Evolutionary conservation across 1,140 invertebrate species (phyloP).

Genomic region (Lepidotrigona ventralis): DNA sequence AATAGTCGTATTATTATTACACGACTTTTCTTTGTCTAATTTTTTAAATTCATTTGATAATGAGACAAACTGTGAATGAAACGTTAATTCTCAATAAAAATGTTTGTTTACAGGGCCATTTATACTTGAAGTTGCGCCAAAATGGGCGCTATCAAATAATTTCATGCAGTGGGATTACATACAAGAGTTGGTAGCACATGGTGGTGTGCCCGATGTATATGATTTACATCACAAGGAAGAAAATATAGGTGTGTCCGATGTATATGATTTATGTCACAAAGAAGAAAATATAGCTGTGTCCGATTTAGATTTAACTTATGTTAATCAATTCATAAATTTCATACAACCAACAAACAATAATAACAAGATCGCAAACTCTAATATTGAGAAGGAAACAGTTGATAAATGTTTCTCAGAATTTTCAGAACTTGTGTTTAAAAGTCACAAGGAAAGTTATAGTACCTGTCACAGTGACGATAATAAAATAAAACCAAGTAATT

Average conservation of each 20-base stretch:
- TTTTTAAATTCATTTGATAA: neutral
- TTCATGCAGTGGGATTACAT: slow-evolving; percentile 65
- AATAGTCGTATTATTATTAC: slow-evolving; percentile 14
- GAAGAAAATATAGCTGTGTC: slow-evolving; percentile 42
- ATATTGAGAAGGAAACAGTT: slow-evolving; percentile 19
- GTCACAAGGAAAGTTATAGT: slow-evolving; percentile 36
- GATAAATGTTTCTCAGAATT: slow-evolving; percentile 38
- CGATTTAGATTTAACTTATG: slow-evolving; percentile 35
- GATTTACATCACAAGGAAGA: slow-evolving; percentile 39
- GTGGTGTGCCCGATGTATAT: slow-evolving; percentile 42
- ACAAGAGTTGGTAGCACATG: slow-evolving; percentile 70
- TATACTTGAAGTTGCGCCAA: slow-evolving; percentile 70
- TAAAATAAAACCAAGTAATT: slow-evolving; percentile 22
- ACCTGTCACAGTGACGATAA: slow-evolving; percentile 30
- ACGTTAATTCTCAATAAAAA: neutral
- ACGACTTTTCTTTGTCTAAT: neutral
- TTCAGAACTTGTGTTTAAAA: slow-evolving; percentile 10
- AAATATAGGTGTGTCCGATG: slow-evolving; percentile 44
- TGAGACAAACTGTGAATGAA: slow-evolving; percentile 22
- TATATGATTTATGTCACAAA: slow-evolving; percentile 35
- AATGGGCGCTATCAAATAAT: slow-evolving; percentile 73
- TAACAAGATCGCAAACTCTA: slow-evolving; percentile 36
- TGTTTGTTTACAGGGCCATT: slow-evolving; percentile 67
- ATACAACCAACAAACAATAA: slow-evolving; percentile 24
- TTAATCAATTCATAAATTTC: slow-evolving; percentile 41